phyloP scores from a whole-genome alignment of 1,140 invertebrate genomes.

The Cotesia glomerata region DNA sequence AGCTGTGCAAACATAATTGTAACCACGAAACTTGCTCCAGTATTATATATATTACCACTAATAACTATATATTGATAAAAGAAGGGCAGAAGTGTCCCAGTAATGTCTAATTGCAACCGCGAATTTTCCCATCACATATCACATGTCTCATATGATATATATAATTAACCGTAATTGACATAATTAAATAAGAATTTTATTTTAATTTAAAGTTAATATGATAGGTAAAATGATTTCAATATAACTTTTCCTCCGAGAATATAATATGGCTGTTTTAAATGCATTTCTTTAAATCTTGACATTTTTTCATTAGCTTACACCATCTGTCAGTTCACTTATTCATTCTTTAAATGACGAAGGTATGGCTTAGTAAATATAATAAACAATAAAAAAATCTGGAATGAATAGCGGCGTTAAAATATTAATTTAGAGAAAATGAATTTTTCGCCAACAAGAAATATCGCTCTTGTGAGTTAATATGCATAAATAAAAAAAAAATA shows the following conservation, averaged over 20 bases:
- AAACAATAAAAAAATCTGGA: not conserved
- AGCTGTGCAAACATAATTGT: conserved; percentile 33
- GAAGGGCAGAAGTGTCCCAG: not conserved
- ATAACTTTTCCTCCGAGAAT: not conserved
- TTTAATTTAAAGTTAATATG: no score
- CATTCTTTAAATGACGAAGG: no score
- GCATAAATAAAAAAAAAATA: not conserved
- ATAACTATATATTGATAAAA: conserved; percentile 19
- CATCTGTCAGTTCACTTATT: no score
- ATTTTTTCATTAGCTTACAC: no score
- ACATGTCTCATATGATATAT: not conserved
- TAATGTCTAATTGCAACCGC: conserved; percentile 24
- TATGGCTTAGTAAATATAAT: no score
- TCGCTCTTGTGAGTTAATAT: not conserved
- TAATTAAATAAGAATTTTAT: conserved; percentile 4
- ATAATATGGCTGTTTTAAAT: no score
- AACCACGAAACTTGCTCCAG: conserved; percentile 39
- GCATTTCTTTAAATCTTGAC: no score
- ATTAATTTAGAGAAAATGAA: not conserved
- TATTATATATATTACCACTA: conserved; percentile 39
- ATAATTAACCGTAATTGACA: conserved; percentile 28
- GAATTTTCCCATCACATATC: conserved; percentile 21
- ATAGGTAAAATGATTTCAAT: not conserved
- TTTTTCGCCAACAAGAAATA: not conserved
- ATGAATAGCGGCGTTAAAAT: not conserved